Conservation (phyloP, 64 coral and sea anemone species). For the Porites lutea region DNA sequence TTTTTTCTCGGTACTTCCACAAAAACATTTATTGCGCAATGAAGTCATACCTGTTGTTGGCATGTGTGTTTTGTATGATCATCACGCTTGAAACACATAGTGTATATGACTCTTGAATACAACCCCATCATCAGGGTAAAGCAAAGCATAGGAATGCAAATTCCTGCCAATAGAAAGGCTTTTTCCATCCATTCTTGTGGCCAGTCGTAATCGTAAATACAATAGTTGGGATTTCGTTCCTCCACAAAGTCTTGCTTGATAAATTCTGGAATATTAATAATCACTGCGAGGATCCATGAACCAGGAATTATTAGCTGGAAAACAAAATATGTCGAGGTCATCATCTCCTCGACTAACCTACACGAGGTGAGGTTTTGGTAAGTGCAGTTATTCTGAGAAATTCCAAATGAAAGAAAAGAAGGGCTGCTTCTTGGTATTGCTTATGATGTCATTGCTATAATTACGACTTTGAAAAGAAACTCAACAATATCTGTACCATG, state of each 20-base stretch:
- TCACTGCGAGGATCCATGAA: neutral
- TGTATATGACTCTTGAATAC: constrained; percentile 47
- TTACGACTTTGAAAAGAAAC: too few species aligned
- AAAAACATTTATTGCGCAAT: too few species aligned
- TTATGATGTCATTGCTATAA: too few species aligned
- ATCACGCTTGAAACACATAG: constrained; percentile 40
- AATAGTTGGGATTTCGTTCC: neutral
- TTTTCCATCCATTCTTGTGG: neutral
- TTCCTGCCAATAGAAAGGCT: neutral
- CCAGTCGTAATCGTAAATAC: neutral
- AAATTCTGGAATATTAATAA: neutral
- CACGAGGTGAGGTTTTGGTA: neutral
- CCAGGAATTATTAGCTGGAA: constrained; percentile 13
- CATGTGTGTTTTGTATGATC: neutral
- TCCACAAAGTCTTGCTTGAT: neutral
- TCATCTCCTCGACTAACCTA: neutral
- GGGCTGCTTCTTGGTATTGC: too few species aligned
- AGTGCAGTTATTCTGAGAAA: too few species aligned
- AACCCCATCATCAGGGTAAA: neutral
- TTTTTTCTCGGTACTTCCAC: too few species aligned
- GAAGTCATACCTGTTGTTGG: neutral
- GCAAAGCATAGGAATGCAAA: neutral
- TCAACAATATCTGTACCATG: too few species aligned
- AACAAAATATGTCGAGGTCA: neutral
- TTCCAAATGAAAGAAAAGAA: too few species aligned